A percentile compares a stretch with the other conserved stretches of the same genome.
These are phyloP conservation scores for Coelinius sp. DNA, from an alignment of 2,888 invertebrate species.

Conservation along the genomic window DNA sequence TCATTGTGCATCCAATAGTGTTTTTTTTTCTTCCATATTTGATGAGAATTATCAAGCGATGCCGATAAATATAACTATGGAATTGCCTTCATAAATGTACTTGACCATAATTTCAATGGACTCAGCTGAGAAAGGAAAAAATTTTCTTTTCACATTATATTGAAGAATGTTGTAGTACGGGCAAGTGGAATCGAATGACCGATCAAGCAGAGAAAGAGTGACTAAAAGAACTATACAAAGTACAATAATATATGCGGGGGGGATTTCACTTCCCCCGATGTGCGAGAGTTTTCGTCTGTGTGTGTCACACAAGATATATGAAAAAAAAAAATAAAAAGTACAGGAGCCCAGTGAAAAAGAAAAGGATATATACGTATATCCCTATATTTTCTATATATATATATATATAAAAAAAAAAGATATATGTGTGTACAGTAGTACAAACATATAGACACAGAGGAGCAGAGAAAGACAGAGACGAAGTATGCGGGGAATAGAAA, in stretches of 20 bases:
- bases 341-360: not conserved
- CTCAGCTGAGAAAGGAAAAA: not conserved
- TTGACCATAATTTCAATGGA: not conserved
- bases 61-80: not conserved
- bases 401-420: conserved; percentile 29
- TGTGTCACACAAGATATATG: not conserved
- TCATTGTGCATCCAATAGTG: no score
- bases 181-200: conserved; percentile 38
- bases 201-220: conserved; percentile 33
- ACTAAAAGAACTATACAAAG: conserved; percentile 21
- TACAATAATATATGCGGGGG: conserved; percentile 23
- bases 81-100: not conserved
- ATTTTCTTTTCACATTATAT: not conserved
- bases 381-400: conserved; percentile 20
- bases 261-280: not conserved
- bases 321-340: not conserved
- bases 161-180: conserved; percentile 14
- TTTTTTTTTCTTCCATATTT: no score
- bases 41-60: no score
- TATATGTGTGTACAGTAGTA: conserved; percentile 37
- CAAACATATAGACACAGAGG: conserved; percentile 52
- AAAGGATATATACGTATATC: conserved; percentile 17
- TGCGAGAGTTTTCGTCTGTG: not conserved
- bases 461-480: conserved; percentile 43
- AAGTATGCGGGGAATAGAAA: conserved; percentile 62